Evolutionary conservation across 2,113 vertebrate genomes (phyloP), one percentile per base, ranked within the genome.

Genomic region (Elephas maximus): DNA sequence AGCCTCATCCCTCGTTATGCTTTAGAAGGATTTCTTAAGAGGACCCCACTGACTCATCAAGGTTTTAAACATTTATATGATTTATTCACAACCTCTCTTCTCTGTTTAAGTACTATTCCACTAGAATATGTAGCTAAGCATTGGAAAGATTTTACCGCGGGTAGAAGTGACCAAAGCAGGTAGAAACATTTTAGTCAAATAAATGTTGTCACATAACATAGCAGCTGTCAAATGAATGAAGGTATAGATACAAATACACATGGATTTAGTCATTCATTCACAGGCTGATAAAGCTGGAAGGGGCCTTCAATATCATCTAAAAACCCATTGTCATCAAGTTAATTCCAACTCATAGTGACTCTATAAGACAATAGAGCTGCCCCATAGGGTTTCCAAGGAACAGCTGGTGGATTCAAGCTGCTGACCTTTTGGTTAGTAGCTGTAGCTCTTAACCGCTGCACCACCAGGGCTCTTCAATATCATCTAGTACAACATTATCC

Each of bases 101-200:
- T 92, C 88, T 76, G 9, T 85, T 95, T 86, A 93, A 91, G 93
- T 30, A 33, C 30, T 44, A 71, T 91, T 8, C 71, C 30, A 33
- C 82, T 89, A 41, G n/a, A 79, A 79, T 41, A 79, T 79, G 84
- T 48, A 92, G 33, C 57, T 71, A 94, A 76, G 17, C 71, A 79
- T 0, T 78, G 51, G 28, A 85, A 88, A 83, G 20, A 76, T 12
- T 37, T 45, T 41, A 45, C 37, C 57, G 15, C 63, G 26, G 65
- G 30, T 4, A 82, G 51, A 95, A 83, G 62, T n/a, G 37, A 76
- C 30, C 57, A 8, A 60, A 90, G 41, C 33, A 28, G 24, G 0
- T 51, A 33, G 41, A 83, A 95, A 51, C 85, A 76, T 71, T 74
- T 88, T 8, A 63, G 63, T 89, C 44, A 37, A 2, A 8, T 94